These are phyloP conservation scores for Anas platyrhynchos DNA, from an alignment of 2,113 vertebrate species.

Conservation along the genomic window DNA sequence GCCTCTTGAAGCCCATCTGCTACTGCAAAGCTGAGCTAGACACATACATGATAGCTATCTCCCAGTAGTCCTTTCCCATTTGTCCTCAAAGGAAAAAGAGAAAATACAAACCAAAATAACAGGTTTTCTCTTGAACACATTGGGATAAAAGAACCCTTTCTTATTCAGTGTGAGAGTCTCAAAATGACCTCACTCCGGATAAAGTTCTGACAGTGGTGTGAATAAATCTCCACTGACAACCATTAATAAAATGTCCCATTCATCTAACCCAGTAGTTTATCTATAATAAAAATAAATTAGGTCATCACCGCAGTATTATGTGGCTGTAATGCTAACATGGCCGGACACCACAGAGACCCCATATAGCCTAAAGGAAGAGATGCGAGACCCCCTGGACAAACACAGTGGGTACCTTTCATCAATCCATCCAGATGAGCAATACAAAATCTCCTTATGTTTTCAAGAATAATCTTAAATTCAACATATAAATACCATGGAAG, in stretches of 20 bases:
- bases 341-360: not conserved
- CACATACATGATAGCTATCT: fast-evolving
- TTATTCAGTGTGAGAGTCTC: not conserved
- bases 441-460: not conserved
- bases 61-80: not conserved
- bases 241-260: not conserved
- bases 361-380: not conserved
- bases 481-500: not conserved
- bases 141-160: conserved; percentile 21
- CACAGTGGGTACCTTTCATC: not conserved
- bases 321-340: not conserved
- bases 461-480: not conserved
- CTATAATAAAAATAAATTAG: not conserved
- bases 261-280: not conserved
- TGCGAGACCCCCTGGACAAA: not conserved
- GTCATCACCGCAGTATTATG: not conserved
- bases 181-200: conserved; percentile 8
- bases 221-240: not conserved
- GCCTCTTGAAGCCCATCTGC: not conserved
- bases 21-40: not conserved
- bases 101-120: not conserved
- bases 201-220: not conserved
- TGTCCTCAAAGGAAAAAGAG: not conserved
- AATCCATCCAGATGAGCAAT: not conserved
- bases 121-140: not conserved